Conservation (phyloP, 2,113 vertebrate genomes). For the Columbina picui region DNA sequence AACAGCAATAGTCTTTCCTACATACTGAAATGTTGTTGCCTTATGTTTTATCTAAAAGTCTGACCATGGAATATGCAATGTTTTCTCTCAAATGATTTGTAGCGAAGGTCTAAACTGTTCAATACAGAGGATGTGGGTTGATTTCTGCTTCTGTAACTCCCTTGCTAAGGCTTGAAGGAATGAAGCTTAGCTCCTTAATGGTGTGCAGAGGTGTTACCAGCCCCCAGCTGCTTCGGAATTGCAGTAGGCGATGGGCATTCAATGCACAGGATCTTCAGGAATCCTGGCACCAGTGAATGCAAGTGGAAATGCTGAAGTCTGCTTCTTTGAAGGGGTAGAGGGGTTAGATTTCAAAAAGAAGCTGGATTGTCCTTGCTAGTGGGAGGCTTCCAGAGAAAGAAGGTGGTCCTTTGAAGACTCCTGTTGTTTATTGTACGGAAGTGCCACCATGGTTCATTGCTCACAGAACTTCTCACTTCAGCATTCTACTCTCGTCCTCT, state of each 20-base stretch:
- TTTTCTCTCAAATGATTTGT: background rate
- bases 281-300: background rate
- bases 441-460: background rate
- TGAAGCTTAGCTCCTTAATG: background rate
- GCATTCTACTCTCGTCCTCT: background rate
- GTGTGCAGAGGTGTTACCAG: background rate
- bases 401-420: constrained; percentile 23
- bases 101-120: background rate
- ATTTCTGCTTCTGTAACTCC: background rate
- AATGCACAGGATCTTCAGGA: background rate
- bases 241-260: background rate
- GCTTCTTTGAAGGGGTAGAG: background rate
- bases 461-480: background rate
- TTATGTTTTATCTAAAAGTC: background rate
- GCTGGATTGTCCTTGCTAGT: background rate
- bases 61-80: background rate
- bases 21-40: background rate
- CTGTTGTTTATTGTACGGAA: background rate
- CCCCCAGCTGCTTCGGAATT: background rate
- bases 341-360: constrained; percentile 21
- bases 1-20: background rate
- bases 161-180: background rate
- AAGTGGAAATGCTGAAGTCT: background rate
- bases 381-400: constrained; percentile 10
- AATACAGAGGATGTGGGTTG: background rate